Base-by-base conservation (phyloP, 2,888 invertebrate genomes). In the Limulus polyphemus region DNA sequence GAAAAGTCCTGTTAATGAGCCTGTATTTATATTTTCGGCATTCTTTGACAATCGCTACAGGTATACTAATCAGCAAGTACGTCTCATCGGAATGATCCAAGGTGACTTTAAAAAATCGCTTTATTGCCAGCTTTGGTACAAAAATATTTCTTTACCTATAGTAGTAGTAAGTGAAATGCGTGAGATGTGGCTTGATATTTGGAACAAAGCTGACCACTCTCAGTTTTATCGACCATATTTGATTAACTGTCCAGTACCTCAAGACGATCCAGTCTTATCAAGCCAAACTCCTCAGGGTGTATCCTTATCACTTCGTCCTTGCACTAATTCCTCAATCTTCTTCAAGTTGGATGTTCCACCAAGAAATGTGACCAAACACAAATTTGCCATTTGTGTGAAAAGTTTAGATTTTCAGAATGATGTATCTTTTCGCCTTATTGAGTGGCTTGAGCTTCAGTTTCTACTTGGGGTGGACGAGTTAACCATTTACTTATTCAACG, bases 361-460 rank as follows among this genome's bases (percentile, higher is more conserved):
- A 48, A 10, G 55, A 16, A 32, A 61, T 9, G 50, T 49, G 11
- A 16, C 50, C 5, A 62, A 73, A 67, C 73, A 78, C 69, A 77
- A 78, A 51, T 83, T 86, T 69, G 84, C 83, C 12, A 77, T 87
- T 55, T 87, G 87, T 72, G 84, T 87, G 2, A 87, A 87, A 75
- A 86, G 86, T 60, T 75, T 87, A 75, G 80, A 82, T 70, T 87
- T 85, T 63, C 66, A 69, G 47, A 64, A 90, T 73, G 93, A 94
- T 76, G 78, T 92, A 2, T 90, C 90, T 0, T 87, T 88, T 16
- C 82, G 90, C 4, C 79, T 95, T 32, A 85, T 94, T 58, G 94
- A 95, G 77, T 95, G 95, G 95, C 87, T 95, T 71, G 93, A 94
- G 75, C 79, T 91, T 66, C 79, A 93, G 51, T 83, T 83, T 47